Evolutionary conservation across 1,140 invertebrate genomes (phyloP), one percentile per base, ranked within the genome.

Genomic region (Liolophura sinensis): DNA sequence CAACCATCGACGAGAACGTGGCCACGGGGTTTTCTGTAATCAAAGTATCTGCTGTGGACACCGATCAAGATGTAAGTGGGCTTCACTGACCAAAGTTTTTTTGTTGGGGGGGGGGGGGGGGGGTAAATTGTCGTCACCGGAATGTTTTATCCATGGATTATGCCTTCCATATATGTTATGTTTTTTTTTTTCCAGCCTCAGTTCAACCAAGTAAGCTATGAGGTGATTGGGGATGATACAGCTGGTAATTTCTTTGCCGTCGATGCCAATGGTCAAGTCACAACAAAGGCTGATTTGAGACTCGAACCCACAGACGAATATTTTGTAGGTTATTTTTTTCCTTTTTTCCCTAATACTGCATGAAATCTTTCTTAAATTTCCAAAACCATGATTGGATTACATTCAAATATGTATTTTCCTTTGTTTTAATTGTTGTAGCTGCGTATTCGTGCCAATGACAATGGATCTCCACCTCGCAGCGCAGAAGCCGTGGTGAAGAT

Each of bases 161-260:
- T 47, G 5, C 1, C 27, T 9, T 64, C 4, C 31, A 40, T 31
- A 12, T 66, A 49, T 62, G 20, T 60, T 18, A 25, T 18, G 31
- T 40, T 40, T 40, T 40, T 64, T 60, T 60, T 50, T 57, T 46
- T 56, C 67, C 69, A 75, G 74, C n/a, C 69, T 48, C 60, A 74
- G 65, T 74, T 74, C 63, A 78, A 72, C 65, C 66, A 65, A 55
- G 67, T 74, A n/a, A 64, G 46, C 1, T 79, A 76, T 63, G 24
- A 15, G 14, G 65, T 75, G n/a, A 51, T 68, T 27, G 67, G 67
- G 12, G 62, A 64, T 40, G 48, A 57, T 27, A 60, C 40, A 22
- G 62, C 55, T 24, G 31, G 47, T 7, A 27, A 12, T 16, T 64
- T 56, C 40, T 64, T 68, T 49, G 31, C 24, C 16, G 58, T 64